phyloP scores from a whole-genome alignment of 2,113 vertebrate genomes.

The Hylia prasina region DNA sequence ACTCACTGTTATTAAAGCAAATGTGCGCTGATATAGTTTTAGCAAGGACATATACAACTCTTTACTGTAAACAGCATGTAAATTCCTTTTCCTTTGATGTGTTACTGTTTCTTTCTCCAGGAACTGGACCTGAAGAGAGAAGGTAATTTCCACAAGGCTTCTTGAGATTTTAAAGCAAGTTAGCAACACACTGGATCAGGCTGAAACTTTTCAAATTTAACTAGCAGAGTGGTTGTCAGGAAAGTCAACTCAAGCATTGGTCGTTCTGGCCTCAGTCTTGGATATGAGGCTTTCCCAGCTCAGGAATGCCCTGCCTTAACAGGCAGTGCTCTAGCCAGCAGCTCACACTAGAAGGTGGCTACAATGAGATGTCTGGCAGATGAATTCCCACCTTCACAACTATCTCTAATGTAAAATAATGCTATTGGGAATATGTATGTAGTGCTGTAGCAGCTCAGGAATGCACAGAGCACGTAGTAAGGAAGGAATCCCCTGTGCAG shows the following conservation, averaged over 20 bases:
- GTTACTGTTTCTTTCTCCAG: not conserved
- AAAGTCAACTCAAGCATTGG: not conserved
- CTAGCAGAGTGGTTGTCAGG: not conserved
- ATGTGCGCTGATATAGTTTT: not conserved
- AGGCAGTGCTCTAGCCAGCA: not conserved
- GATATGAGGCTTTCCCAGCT: not conserved
- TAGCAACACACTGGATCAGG: not conserved
- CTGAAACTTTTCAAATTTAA: not conserved
- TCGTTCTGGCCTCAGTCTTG: not conserved
- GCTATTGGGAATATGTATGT: not conserved
- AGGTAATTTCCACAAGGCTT: not conserved
- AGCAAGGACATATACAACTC: not conserved
- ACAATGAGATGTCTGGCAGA: not conserved
- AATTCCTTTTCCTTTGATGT: not conserved
- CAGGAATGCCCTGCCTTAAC: not conserved
- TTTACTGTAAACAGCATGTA: not conserved
- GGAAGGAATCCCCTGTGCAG: not conserved
- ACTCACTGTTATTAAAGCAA: not conserved
- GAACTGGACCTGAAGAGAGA: not conserved
- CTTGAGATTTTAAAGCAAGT: not conserved
- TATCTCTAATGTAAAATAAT: not conserved
- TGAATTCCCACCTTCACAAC: not conserved
- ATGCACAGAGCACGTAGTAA: not conserved
- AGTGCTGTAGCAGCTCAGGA: not conserved
- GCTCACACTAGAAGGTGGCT: not conserved